phyloP scores from a whole-genome alignment of 2,888 invertebrate species.

The Petrolisthes manimaculis region DNA sequence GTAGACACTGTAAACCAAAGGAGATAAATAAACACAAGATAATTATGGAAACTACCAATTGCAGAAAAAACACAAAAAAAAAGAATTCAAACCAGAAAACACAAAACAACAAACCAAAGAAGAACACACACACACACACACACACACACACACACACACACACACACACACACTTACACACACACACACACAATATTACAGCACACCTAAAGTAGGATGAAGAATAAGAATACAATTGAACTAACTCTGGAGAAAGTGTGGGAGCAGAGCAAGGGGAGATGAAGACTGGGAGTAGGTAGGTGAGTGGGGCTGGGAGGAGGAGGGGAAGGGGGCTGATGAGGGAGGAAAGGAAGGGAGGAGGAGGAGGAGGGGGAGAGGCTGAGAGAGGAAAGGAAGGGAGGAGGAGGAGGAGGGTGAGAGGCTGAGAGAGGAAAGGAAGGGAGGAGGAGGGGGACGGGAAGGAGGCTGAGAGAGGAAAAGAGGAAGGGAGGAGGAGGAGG shows the following conservation, averaged over 20 bases:
- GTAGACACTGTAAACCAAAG: no score
- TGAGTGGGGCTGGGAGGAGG: background rate
- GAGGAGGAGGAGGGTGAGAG: background rate
- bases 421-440: background rate
- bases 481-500: background rate
- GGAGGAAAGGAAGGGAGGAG: background rate
- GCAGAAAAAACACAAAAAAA: background rate
- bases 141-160: slow-evolving; percentile 7
- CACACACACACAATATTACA: background rate
- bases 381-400: background rate
- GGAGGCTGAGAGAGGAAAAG: background rate
- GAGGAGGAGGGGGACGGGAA: background rate
- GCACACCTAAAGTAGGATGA: background rate
- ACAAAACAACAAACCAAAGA: background rate
- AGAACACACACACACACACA: background rate
- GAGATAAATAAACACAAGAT: background rate
- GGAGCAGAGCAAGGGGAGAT: no score
- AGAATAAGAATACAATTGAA: no score
- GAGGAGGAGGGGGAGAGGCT: background rate
- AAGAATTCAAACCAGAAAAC: background rate
- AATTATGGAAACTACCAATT: background rate
- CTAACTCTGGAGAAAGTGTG: no score
- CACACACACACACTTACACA: slow-evolving; percentile 10
- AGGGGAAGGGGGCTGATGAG: background rate
- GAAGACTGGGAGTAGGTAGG: no score